A percentile compares a stretch with the other conserved stretches of the same genome.
phyloP scores from a whole-genome alignment of 2,888 invertebrate species.

The Melinopterus prodromus region DNA sequence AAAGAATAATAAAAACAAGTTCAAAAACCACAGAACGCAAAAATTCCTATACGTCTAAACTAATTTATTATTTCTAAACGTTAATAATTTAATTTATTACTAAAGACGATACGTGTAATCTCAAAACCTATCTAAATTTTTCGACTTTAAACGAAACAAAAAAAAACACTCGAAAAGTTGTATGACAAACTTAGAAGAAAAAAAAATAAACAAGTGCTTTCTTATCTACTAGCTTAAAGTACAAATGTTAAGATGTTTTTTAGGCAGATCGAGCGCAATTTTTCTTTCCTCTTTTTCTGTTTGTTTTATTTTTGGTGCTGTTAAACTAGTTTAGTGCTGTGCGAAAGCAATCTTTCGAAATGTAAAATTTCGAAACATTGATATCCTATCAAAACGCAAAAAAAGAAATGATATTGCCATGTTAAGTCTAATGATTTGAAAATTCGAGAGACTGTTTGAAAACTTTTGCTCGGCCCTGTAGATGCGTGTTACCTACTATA shows the following conservation, averaged over 20 bases:
- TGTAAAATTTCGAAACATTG: neutral
- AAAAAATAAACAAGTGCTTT: neutral
- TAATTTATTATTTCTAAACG: no score
- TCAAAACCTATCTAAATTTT: no score
- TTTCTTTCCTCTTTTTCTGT: neutral
- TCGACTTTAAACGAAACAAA: neutral
- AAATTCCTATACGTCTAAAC: no score
- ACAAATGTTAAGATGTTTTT: neutral
- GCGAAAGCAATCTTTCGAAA: neutral
- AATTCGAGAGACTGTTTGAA: neutral
- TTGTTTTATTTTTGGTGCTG: neutral
- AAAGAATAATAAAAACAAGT: no score
- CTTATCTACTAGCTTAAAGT: neutral
- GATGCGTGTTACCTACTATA: neutral
- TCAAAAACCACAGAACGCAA: no score
- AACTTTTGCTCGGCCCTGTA: neutral
- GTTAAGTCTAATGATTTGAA: neutral
- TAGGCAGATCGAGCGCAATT: neutral
- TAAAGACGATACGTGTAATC: neutral
- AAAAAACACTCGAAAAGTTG: neutral
- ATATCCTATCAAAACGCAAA: neutral
- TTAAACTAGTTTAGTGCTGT: neutral
- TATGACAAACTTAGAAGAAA: neutral
- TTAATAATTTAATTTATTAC: neutral
- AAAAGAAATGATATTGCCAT: neutral